Evolutionary conservation across 2,888 invertebrate species (phyloP), one percentile per base, ranked within the genome.

Genomic region (Ectemnius cavifrons): DNA sequence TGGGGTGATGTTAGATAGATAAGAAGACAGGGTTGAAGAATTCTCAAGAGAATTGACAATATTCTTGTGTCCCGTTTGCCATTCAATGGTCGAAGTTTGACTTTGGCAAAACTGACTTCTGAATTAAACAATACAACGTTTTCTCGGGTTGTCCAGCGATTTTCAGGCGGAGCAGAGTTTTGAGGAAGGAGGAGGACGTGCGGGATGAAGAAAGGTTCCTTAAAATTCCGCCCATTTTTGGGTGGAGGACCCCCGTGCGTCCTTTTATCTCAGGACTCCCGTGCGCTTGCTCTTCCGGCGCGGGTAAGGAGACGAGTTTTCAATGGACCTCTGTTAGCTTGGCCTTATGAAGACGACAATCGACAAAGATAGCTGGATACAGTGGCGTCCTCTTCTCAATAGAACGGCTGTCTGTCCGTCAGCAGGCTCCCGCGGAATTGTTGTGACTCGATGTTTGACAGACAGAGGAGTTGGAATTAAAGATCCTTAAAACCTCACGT

Each of bases 401-500:
- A 60, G 83, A 4, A 80, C 81, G 81, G 83, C 78, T 79, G 82
- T 80, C 81, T 64, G 73, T 79, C 77, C 72, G 64, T 71, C 69
- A 68, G 71, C 60, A 65, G 70, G 73, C 83, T 60, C 84, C 84
- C 84, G 84, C 80, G 64, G 82, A 65, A 85, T 84, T 85, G 85
- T 85, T 85, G 83, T 85, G 85, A 85, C 81, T 82, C 67, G 80
- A 76, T 75, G 78, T 81, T 88, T 86, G 87, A 87, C 73, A 79
- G 86, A 85, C 85, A 87, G 81, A 84, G 82, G 79, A 75, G 58
- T 77, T 65, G 63, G 75, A 70, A 61, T 59, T 64, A 62, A 62
- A 72, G 64, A 73, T 67, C 68, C 77, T 81, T 79, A 75, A 82
- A 79, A 80, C 77, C 75, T 74, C 81, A 84, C 82, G 74, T 63